Evolutionary conservation across 2,797 vertebrate species (phyloP), one percentile per base, ranked within the genome.

Genomic region (Falco biarmicus): DNA sequence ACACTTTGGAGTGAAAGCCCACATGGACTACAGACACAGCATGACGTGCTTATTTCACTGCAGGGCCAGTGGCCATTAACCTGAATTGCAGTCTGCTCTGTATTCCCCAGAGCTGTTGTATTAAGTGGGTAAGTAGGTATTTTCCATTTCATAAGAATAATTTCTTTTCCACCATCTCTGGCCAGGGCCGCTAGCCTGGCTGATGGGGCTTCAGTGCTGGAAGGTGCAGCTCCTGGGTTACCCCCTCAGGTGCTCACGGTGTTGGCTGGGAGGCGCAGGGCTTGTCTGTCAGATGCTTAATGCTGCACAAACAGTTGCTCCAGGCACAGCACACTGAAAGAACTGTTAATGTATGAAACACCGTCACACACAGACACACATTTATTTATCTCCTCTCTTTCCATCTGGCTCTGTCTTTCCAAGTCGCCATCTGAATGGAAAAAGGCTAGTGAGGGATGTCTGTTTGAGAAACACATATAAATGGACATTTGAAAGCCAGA

Each of bases 361-460:
- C 7, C 16, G 13, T 37, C 59, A 19, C 24, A 15, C 4, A 4
- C 3, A 24, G 18, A 15, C 43, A 6, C 5, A 0, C 7, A 16
- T 45, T 57, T 28, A 39, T 28, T 77, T 45, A 26, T 37, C 29
- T 57, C 28, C 37, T 50, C 18, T 26, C 59, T 31, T 77, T 84
- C 41, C 10, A 15, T 48, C 69, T 68, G 63, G 28, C 32, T 41
- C 21, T 25, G 0, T 65, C 11, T 92, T 84, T 75, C 70, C 29
- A 53, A 61, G 25, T 29, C 16, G 4, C 43, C 18, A 9, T 59
- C 16, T 14, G 39, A 74, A 19, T 39, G 31, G 29, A 39, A 25
- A 12, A 31, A 51, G 54, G 63, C 15, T 7, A 21, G 50, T 4
- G 45, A 65, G 60, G 51, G 18, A 15, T 41, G 7, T 39, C 41